These are phyloP conservation scores for Hephaestus fuliginosus DNA, from an alignment of 2,797 vertebrate species.

Conservation along the genomic window DNA sequence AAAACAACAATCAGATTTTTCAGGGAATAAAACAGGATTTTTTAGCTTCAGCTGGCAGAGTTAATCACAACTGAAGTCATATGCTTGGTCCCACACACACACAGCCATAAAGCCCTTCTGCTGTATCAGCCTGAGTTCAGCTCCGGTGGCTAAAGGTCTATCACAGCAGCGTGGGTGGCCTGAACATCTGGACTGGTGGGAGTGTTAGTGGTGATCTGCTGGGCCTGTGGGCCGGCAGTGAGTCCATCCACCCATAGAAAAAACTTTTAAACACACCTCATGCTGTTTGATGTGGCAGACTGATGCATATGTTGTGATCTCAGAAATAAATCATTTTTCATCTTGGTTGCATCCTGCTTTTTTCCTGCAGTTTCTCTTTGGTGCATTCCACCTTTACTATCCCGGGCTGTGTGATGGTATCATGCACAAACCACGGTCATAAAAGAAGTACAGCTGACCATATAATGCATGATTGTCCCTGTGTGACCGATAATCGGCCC, in stretches of 20 bases:
- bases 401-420: neutral
- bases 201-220: conserved; percentile 11
- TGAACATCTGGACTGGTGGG: conserved; percentile 34
- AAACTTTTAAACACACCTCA: neutral
- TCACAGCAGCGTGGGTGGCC: neutral
- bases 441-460: neutral
- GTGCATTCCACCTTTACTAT: neutral
- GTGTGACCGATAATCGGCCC: neutral
- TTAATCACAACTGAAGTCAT: neutral
- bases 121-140: neutral
- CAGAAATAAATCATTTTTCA: neutral
- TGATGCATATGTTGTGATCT: neutral
- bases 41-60: neutral
- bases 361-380: neutral
- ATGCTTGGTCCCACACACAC: neutral
- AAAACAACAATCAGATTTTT: neutral
- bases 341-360: neutral
- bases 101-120: neutral
- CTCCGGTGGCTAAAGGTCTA: neutral
- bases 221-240: neutral
- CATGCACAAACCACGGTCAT: conserved; percentile 17
- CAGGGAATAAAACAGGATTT: neutral
- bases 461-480: neutral
- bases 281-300: neutral
- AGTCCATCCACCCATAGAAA: neutral